These are phyloP conservation scores for Habrosyne pyritoides DNA, from an alignment of 2,888 invertebrate genomes.

Conservation along the genomic window DNA sequence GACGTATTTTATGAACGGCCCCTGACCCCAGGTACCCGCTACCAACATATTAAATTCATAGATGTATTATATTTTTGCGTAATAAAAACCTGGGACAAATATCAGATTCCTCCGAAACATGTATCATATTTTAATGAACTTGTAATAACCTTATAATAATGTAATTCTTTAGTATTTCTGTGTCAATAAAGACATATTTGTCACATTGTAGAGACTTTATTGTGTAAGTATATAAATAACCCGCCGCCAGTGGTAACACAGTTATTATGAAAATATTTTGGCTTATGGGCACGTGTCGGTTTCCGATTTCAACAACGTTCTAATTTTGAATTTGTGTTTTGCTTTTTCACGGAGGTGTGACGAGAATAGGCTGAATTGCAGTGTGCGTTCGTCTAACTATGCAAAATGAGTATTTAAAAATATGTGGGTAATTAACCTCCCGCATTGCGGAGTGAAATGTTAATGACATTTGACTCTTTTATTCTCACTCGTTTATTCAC, in stretches of 20 bases:
- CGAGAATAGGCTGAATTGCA: conserved; percentile 30
- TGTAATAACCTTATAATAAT: too few relatives aligned
- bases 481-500: conserved; percentile 28
- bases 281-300: conserved; percentile 52
- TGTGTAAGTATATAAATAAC: conserved; percentile 39
- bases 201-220: conserved; percentile 22
- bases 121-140: too few relatives aligned
- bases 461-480: conserved; percentile 11
- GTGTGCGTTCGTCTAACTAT: conserved; percentile 3
- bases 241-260: conserved; percentile 18
- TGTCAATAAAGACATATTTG: too few relatives aligned
- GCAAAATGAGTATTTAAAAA: not conserved
- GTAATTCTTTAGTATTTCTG: too few relatives aligned
- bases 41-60: too few relatives aligned
- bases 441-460: not conserved
- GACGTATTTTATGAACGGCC: too few relatives aligned
- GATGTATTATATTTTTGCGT: too few relatives aligned
- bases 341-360: conserved; percentile 33
- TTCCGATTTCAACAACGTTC: conserved; percentile 47
- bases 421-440: not conserved
- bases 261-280: conserved; percentile 45
- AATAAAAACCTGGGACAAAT: too few relatives aligned
- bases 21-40: too few relatives aligned
- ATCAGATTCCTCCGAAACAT: too few relatives aligned
- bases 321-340: conserved; percentile 45